Conservation (phyloP, 2,888 invertebrate genomes). For the Chirona hameri region DNA sequence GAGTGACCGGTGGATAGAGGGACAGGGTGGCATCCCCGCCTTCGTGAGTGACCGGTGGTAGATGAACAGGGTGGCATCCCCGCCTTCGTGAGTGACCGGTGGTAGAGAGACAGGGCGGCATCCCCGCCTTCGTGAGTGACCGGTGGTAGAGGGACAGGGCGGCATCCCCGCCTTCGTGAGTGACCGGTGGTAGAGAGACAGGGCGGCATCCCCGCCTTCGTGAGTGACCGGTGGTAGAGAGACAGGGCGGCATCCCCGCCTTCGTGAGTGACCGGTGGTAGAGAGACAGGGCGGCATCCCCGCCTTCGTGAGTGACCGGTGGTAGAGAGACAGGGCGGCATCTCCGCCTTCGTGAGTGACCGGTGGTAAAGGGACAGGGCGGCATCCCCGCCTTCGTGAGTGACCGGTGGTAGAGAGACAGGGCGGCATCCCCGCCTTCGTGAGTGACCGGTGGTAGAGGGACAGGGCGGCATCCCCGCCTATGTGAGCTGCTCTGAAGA, state of each 20-base stretch:
- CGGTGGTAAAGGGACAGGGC: no score
- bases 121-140: no score
- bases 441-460: slow-evolving; percentile 61
- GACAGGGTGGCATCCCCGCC: no score
- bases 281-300: no score
- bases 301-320: no score
- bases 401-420: no score
- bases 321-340: slow-evolving; percentile 81
- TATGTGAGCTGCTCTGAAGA: no score
- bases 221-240: no score
- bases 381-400: no score
- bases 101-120: no score
- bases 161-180: slow-evolving; percentile 82
- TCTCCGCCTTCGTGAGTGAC: slow-evolving; percentile 74
- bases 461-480: slow-evolving; percentile 74
- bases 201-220: no score
- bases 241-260: slow-evolving; percentile 82
- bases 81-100: slow-evolving; percentile 66
- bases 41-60: no score
- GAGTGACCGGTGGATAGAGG: slow-evolving; percentile 49
- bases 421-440: slow-evolving; percentile 80
- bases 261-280: slow-evolving; percentile 60
- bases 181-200: slow-evolving; percentile 40
- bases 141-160: slow-evolving; percentile 80
- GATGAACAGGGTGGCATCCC: slow-evolving; percentile 81